phyloP scores from a whole-genome alignment of 2,113 vertebrate genomes.

The Micromys minutus region DNA sequence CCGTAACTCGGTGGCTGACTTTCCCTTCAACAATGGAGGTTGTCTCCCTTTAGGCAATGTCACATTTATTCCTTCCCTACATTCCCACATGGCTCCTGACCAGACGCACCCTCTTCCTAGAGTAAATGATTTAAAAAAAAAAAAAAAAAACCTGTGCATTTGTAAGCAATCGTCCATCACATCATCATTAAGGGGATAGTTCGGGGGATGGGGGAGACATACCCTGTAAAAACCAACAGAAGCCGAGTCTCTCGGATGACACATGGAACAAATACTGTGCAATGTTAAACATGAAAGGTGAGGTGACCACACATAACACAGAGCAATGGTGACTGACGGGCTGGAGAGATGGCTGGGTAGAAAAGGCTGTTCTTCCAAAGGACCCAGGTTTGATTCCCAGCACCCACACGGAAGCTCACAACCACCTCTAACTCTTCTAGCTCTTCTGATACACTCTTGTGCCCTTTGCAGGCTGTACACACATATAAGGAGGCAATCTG shows the following conservation, averaged over 20 bases:
- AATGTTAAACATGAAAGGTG: not conserved
- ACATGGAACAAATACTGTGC: not conserved
- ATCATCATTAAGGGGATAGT: not conserved
- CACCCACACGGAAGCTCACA: not conserved
- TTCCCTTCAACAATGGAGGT: not conserved
- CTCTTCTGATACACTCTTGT: too few relatives aligned
- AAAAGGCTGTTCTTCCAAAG: not conserved
- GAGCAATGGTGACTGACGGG: not conserved
- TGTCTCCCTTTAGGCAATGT: not conserved
- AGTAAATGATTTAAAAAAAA: conserved; percentile 24
- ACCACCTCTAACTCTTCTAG: not conserved
- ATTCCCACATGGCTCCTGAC: not conserved
- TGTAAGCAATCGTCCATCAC: not conserved
- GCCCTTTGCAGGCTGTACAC: not conserved
- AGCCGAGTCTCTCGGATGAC: not conserved
- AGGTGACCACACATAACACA: not conserved
- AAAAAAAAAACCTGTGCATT: not conserved
- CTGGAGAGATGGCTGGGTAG: not conserved
- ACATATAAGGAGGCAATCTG: not conserved
- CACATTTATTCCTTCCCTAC: not conserved
- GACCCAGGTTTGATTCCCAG: not conserved
- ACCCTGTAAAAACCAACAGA: not conserved
- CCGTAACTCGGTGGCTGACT: not conserved
- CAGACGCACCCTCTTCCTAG: not conserved
- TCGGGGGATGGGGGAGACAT: not conserved